A percentile compares a stretch with the other conserved stretches of the same genome.
Evolutionary conservation across 2,888 invertebrate genomes (phyloP).

Genomic region (Campopleginae sp.): DNA sequence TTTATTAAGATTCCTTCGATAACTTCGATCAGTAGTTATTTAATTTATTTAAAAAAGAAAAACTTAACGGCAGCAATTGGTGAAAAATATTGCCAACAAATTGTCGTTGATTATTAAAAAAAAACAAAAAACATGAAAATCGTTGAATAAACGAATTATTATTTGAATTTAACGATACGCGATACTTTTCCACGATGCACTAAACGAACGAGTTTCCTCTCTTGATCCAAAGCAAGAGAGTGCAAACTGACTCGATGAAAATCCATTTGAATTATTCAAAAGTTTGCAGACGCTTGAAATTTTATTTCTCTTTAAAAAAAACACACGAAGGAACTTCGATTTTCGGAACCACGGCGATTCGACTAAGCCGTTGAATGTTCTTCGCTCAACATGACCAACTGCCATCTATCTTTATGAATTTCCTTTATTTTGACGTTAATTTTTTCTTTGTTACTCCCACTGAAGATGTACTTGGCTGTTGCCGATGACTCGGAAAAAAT

Average conservation of each 20-base stretch:
- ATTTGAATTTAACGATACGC: constrained; percentile 5
- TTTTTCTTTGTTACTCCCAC: neutral
- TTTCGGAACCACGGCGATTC: too few relatives aligned
- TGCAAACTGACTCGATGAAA: constrained; percentile 61
- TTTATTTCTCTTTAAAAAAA: too few relatives aligned
- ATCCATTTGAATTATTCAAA: neutral
- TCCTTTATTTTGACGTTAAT: too few relatives aligned
- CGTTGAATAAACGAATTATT: constrained; percentile 1
- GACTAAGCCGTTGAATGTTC: too few relatives aligned
- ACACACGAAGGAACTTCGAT: too few relatives aligned
- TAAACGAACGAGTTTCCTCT: constrained; percentile 63
- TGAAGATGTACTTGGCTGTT: too few relatives aligned
- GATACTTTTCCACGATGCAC: constrained; percentile 15
- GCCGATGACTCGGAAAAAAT: too few relatives aligned
- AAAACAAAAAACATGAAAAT: neutral
- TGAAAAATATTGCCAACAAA: constrained; percentile 6
- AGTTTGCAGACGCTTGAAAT: neutral
- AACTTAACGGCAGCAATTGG: constrained; percentile 5
- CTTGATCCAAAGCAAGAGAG: constrained; percentile 71
- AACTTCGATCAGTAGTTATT: constrained; percentile 8
- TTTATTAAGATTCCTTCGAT: constrained; percentile 40
- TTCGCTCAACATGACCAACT: too few relatives aligned
- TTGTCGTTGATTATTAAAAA: neutral
- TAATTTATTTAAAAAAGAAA: constrained; percentile 19
- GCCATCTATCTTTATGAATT: too few relatives aligned